A percentile compares a stretch with the other conserved stretches of the same genome.
Conservation (phyloP, 2,888 invertebrate genomes). For the Trichacis sp. region DNA sequence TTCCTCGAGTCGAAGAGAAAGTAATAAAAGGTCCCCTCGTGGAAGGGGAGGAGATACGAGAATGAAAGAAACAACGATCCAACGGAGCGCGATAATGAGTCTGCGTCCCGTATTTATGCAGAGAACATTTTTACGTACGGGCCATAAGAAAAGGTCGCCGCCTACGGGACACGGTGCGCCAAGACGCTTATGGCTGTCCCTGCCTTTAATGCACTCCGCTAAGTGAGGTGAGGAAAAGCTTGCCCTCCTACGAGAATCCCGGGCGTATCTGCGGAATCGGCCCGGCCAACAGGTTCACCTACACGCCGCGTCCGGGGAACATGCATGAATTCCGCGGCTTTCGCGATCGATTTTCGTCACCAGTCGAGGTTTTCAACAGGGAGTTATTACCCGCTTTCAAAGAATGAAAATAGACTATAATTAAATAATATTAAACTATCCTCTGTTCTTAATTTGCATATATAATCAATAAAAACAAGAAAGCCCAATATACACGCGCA, state of each 20-base stretch:
- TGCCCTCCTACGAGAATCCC: conserved; percentile 51
- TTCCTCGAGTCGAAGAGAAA: too few species aligned
- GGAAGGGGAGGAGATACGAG: too few species aligned
- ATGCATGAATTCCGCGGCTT: too few species aligned
- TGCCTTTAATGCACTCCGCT: conserved; percentile 33
- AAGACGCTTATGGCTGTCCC: conserved; percentile 38
- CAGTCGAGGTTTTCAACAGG: too few species aligned
- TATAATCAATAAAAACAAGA: too few species aligned
- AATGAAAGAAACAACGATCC: conserved; percentile 12
- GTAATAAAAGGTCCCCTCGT: neutral
- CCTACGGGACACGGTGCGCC: conserved; percentile 40
- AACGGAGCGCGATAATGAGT: conserved; percentile 34
- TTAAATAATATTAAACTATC: too few species aligned
- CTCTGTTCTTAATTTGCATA: too few species aligned
- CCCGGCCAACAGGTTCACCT: conserved; percentile 56
- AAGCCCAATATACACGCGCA: too few species aligned
- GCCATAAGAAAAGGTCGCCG: conserved; percentile 32
- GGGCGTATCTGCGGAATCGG: conserved; percentile 25
- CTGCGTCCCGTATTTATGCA: conserved; percentile 36
- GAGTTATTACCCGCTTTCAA: too few species aligned
- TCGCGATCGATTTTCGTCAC: too few species aligned
- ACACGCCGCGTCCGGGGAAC: too few species aligned
- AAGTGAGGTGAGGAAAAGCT: conserved; percentile 48
- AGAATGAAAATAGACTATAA: too few species aligned
- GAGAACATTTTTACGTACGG: conserved; percentile 35